Conservation (phyloP, 2,797 vertebrate genomes). For the Otus scops region DNA sequence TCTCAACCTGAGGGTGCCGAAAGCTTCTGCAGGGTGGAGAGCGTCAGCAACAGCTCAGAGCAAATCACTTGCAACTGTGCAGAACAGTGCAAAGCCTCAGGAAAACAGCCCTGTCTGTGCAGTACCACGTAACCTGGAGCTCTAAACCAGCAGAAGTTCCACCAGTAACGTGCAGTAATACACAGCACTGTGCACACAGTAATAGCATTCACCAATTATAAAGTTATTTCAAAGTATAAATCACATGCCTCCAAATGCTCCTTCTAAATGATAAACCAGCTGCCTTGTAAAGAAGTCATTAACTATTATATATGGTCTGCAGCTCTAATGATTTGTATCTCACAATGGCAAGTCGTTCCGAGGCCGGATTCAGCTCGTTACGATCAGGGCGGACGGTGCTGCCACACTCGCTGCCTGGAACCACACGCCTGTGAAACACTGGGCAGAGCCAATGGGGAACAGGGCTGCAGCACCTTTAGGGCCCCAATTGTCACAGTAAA, state of each 20-base stretch:
- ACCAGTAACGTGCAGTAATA: background rate
- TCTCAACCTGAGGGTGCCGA: background rate
- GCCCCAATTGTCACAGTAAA: background rate
- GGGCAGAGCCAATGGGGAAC: background rate
- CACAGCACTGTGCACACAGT: background rate
- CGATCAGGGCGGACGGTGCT: rapidly evolving
- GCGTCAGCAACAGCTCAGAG: background rate
- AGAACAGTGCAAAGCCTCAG: background rate
- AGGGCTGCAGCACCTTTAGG: background rate
- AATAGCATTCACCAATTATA: background rate
- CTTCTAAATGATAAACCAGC: background rate
- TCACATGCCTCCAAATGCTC: background rate
- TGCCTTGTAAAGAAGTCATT: background rate
- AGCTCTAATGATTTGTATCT: background rate
- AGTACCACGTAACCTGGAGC: background rate
- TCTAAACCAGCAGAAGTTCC: background rate
- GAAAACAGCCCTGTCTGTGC: background rate
- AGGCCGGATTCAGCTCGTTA: background rate
- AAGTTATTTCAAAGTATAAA: background rate
- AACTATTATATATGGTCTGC: background rate
- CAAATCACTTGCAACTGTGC: background rate
- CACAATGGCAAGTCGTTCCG: background rate
- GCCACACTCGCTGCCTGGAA: background rate
- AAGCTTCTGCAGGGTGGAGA: background rate
- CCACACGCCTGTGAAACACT: rapidly evolving